A percentile compares a stretch with the other conserved stretches of the same genome.
Conservation (phyloP, 2,888 invertebrate species). For the Zootermopsis nevadensis region DNA sequence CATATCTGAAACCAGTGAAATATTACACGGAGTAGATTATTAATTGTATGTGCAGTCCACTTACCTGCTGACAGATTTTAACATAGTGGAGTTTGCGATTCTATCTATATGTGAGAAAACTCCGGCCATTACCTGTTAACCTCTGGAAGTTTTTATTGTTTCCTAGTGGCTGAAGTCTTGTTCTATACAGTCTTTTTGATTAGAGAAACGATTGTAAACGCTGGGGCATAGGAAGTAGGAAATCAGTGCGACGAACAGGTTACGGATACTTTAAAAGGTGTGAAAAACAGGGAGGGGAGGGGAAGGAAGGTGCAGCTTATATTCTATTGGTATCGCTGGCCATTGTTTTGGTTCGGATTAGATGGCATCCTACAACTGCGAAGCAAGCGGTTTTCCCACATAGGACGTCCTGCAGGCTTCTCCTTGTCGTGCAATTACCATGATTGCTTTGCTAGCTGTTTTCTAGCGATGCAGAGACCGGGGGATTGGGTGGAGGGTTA, state of each 20-base stretch:
- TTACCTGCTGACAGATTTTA: no score
- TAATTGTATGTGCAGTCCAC: no score
- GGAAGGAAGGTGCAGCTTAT: conserved; percentile 1
- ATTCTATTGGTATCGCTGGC: conserved; percentile 27
- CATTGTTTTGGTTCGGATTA: conserved; percentile 27
- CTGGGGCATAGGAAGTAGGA: neutral
- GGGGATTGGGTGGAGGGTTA: conserved; percentile 32
- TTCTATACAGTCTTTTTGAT: neutral
- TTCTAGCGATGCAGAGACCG: conserved; percentile 24
- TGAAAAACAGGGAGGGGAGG: neutral
- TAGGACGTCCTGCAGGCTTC: neutral
- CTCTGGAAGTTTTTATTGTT: neutral
- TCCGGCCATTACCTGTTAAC: no score
- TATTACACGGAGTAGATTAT: no score
- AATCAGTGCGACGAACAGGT: neutral
- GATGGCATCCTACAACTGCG: conserved; percentile 6
- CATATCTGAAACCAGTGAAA: no score
- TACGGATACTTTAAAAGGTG: conserved; percentile 17
- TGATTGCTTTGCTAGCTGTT: conserved; percentile 46
- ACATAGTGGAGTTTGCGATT: no score
- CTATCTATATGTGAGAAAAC: no score
- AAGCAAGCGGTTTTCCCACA: conserved; percentile 37
- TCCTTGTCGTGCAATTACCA: conserved; percentile 43
- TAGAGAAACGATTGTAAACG: neutral
- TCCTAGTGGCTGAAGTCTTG: neutral